Conservation (phyloP, 1,140 invertebrate species). For the Calliopsis andreniformis region DNA sequence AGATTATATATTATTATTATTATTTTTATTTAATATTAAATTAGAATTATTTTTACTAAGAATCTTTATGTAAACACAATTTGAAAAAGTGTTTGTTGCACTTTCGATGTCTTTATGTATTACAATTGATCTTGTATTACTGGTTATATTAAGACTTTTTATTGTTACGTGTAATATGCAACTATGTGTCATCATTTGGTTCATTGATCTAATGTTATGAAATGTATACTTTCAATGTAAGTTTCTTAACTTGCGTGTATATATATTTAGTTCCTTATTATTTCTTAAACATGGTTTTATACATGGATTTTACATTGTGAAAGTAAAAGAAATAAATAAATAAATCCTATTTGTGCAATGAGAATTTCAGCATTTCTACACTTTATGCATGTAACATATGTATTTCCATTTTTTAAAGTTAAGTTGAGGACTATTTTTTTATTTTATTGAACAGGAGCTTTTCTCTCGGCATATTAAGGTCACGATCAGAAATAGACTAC, state of each 20-base stretch:
- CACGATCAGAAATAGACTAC: no score
- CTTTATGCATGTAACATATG: no score
- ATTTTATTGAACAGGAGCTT: no score
- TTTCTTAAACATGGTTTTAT: background rate
- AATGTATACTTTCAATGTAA: background rate
- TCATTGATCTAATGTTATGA: background rate
- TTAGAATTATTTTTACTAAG: constrained; percentile 8
- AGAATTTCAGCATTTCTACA: constrained; percentile 8
- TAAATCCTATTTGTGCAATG: constrained; percentile 15
- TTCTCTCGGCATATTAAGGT: no score
- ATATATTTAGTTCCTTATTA: constrained; percentile 2
- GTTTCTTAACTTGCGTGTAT: background rate
- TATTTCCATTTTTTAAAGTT: no score
- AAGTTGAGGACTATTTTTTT: no score
- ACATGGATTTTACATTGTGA: background rate
- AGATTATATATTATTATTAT: background rate
- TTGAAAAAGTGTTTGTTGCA: background rate
- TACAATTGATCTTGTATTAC: background rate
- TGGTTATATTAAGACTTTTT: background rate
- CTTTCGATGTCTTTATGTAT: background rate
- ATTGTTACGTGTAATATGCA: background rate
- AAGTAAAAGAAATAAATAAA: background rate
- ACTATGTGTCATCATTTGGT: background rate
- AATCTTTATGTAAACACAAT: background rate
- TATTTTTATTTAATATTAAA: no score